Evolutionary conservation across 2,888 invertebrate species (phyloP).

Genomic region (Portevinia maculata): DNA sequence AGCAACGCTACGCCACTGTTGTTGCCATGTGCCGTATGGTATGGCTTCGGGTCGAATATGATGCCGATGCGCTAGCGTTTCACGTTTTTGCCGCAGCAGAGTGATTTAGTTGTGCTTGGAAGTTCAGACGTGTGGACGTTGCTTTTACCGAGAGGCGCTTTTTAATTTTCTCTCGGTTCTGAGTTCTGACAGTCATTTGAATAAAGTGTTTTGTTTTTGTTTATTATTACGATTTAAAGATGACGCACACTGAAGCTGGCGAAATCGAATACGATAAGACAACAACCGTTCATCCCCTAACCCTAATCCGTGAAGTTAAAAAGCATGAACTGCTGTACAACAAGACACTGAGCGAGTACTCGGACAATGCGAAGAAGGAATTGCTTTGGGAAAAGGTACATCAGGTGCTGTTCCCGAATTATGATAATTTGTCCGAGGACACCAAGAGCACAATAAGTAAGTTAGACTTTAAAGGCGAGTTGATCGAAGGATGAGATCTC

Average conservation of each 20-base stretch:
- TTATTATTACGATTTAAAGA: constrained; percentile 14
- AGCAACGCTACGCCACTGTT: constrained; percentile 46
- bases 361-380: constrained; percentile 68
- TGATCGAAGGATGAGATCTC: no score
- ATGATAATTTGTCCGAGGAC: constrained; percentile 37
- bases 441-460: constrained; percentile 70
- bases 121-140: constrained; percentile 46
- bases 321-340: constrained; percentile 71
- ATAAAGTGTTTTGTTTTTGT: not conserved
- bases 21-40: constrained; percentile 57
- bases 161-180: constrained; percentile 6
- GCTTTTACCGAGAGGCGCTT: constrained; percentile 17
- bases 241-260: constrained; percentile 52
- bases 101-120: constrained; percentile 67
- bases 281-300: constrained; percentile 66
- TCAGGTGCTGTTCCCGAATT: constrained; percentile 67
- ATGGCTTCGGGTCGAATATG: constrained; percentile 31
- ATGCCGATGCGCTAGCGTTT: constrained; percentile 66
- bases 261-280: constrained; percentile 62
- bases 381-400: constrained; percentile 73
- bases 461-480: constrained; percentile 7
- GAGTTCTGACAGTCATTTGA: not conserved
- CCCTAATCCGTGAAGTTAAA: constrained; percentile 73
- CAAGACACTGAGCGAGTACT: constrained; percentile 63
- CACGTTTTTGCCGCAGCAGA: constrained; percentile 69